Conservation (phyloP, 2,113 vertebrate genomes). For the Agelaius phoeniceus region DNA sequence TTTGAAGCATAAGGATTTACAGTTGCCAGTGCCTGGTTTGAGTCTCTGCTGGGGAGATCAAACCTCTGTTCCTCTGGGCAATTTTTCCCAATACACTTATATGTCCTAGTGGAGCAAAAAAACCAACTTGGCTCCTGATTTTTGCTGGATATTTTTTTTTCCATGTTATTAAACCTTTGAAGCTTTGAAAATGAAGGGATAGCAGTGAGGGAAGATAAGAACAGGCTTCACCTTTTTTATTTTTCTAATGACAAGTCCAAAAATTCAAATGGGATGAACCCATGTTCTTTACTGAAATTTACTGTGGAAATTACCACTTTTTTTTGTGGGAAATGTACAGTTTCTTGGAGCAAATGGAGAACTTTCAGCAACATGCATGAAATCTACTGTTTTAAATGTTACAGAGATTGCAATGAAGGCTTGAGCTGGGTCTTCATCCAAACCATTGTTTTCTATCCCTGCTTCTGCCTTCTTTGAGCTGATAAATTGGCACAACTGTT, state of each 20-base stretch:
- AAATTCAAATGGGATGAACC: neutral
- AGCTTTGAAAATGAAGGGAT: neutral
- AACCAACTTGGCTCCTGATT: neutral
- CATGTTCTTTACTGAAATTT: neutral
- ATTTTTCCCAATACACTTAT: neutral
- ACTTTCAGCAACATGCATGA: neutral
- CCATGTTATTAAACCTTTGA: neutral
- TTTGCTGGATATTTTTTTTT: neutral
- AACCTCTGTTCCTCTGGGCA: neutral
- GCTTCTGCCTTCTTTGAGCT: neutral
- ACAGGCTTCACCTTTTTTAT: neutral
- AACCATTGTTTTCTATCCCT: neutral
- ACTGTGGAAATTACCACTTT: neutral
- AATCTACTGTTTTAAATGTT: neutral
- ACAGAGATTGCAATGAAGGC: neutral
- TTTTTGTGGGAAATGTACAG: neutral
- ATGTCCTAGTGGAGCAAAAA: neutral
- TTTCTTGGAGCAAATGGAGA: neutral
- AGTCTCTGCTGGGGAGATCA: fast-evolving
- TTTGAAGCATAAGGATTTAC: neutral
- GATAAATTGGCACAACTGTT: neutral
- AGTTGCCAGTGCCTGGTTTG: neutral
- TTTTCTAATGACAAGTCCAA: neutral
- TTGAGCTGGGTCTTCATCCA: neutral
- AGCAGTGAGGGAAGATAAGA: neutral